These are phyloP conservation scores for Achatina immaculata DNA, from an alignment of 1,140 invertebrate species.

Conservation along the genomic window DNA sequence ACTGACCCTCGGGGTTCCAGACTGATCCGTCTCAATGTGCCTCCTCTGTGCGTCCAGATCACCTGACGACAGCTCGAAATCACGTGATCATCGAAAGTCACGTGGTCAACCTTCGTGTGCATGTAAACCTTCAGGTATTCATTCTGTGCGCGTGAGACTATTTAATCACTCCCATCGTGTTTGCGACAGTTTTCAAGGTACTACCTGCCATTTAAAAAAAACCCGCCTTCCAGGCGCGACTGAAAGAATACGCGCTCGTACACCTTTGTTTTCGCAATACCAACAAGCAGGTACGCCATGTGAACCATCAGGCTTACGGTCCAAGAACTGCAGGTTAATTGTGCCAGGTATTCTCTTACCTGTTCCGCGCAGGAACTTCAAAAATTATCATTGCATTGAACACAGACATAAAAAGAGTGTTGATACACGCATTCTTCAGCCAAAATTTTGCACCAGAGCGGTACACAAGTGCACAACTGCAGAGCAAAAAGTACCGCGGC, in stretches of 20 bases:
- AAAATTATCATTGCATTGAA: no score
- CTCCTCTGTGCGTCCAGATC: not conserved
- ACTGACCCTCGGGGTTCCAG: not conserved
- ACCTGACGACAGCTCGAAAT: not conserved
- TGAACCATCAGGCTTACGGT: not conserved
- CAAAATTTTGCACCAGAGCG: not conserved
- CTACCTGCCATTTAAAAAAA: not conserved
- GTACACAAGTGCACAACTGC: not conserved
- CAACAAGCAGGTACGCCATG: not conserved
- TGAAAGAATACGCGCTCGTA: not conserved
- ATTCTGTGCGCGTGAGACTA: not conserved
- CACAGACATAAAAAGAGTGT: no score
- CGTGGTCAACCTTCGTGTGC: not conserved
- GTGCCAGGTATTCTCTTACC: no score
- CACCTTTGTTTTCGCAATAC: not conserved
- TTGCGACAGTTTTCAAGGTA: not conserved
- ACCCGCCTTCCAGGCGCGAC: no score
- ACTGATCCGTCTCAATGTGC: slow-evolving; percentile 14
- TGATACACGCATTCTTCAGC: no score
- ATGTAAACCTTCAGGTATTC: not conserved
- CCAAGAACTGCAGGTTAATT: no score
- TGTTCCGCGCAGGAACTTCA: no score
- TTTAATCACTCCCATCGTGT: not conserved
- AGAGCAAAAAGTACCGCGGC: not conserved
- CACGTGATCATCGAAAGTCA: slow-evolving; percentile 18